phyloP scores from a whole-genome alignment of 2,113 vertebrate genomes.

The Triplophysa rosa region DNA sequence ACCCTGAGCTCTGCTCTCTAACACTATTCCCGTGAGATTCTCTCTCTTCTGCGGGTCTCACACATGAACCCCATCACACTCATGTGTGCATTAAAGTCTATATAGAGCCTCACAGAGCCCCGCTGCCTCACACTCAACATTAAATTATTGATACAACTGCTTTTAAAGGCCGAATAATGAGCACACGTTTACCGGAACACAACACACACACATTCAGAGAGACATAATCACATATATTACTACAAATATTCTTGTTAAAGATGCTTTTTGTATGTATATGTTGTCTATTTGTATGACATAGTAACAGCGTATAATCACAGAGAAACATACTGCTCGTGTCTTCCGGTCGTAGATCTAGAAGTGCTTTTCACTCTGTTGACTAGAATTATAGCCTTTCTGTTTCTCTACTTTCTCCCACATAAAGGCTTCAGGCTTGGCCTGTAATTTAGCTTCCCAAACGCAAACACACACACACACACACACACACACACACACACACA shows the following conservation, averaged over 20 bases:
- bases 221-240: constrained; percentile 12
- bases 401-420: constrained; percentile 34
- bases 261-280: not conserved
- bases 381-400: constrained; percentile 50
- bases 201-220: constrained; percentile 22
- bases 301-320: not conserved
- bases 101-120: constrained; percentile 37
- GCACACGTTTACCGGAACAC: constrained; percentile 49
- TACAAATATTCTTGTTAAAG: not conserved
- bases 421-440: constrained; percentile 38
- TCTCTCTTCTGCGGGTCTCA: not conserved
- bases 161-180: constrained; percentile 55
- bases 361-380: constrained; percentile 31
- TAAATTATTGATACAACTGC: constrained; percentile 58
- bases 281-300: too few relatives aligned
- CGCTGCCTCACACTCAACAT: constrained; percentile 28
- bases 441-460: constrained; percentile 47
- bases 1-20: constrained; percentile 19
- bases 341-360: constrained; percentile 23
- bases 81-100: constrained; percentile 41
- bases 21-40: constrained; percentile 9
- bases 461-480: constrained; percentile 48
- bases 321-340: constrained; percentile 20
- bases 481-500: constrained; percentile 46
- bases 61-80: constrained; percentile 20